Evolutionary conservation across 1,140 invertebrate species (phyloP), one percentile per base, ranked within the genome.

Genomic region (Heliconius eleuchia): DNA sequence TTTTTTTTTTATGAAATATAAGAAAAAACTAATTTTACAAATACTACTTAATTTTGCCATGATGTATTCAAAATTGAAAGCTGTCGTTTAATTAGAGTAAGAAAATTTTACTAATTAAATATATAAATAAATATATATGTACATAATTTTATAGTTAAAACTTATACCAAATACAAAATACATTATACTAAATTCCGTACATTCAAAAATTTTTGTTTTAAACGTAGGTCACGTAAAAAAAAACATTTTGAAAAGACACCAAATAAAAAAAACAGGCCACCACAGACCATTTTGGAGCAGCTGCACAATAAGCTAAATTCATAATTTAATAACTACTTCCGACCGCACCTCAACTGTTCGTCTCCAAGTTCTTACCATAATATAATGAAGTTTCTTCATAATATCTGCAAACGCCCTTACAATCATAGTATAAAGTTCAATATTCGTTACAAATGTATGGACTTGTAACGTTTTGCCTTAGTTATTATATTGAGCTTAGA

Each of bases 241-340:
- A 66, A 27, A 66, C 13, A 16, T 46, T 46, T 8, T 23, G 6
- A 66, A 27, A 66, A 79, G 66, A 72, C 82, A 23, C 81, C 39
- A 42, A 19, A 34, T 2, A 30, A 30, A 50, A 52, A 11, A 71
- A 71, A 71, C 37, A 39, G 60, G 60, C 23, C 60, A 66, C 60
- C 23, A 39, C n/a, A 42, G 39, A 39, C 46, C 60, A 73, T 76
- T 80, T 76, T 23, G 71, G 80, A 78, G 71, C 82, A 87, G 84
- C 82, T 86, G 85, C 82, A 83, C 77, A 80, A 77, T 82, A 88
- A 82, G 83, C 81, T 78, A 85, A 86, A 86, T 87, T 87, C 83
- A 89, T 86, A 88, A 88, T 89, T 88, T 84, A 88, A 86, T 86
- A 85, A 87, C 85, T 85, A 85, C 86, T 87, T 86, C 84, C 85